Base-by-base conservation (phyloP, 35 echinoderm and acorn worm genomes). In the Hemicentrotus pulcherrimus region DNA sequence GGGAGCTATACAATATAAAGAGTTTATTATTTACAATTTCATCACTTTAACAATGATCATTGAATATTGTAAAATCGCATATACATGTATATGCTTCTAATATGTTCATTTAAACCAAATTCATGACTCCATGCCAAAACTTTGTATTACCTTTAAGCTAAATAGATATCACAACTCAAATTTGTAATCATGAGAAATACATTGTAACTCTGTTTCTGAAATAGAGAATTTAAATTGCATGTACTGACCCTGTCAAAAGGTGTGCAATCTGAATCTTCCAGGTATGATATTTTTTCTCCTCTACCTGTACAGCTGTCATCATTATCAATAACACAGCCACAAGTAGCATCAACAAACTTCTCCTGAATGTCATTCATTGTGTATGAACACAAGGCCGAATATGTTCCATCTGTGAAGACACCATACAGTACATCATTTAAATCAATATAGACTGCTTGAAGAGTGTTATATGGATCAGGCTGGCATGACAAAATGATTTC, bases 371-470 rank as follows among this genome's bases (percentile, higher is more conserved):
- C 31, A 45, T 4, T 14, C 88, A 90, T 90, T 90, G 88, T 16
- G 32, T 45, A 90, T n/a, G 65, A 47, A 90, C 88, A 90, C 88
- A 90, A 24, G 0, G 19, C 88, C 9, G 46, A 78, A 78, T n/a
- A 8, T 28, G 46, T 32, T 90, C 12, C 88, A 45, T 90, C 9
- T 90, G 88, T 90, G 88, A 90, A 90, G 88, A 47, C 46, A 47
- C 32, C 46, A 90, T 45, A 90, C 32, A 90, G 32, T 18, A 28
- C 33, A 90, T 90, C 88, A 90, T 35, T 47, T 19, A 24, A 28
- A 90, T 47, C 88, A 90, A 90, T 90, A 41, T 90, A 7, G 16
- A 47, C 88, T 45, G 88, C 88, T 90, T 90, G 31, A n/a, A 90
- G 65, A n/a, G 18, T 70, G 22, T 24, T 14, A 70, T 70, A 45